These are phyloP conservation scores for Odontomyia ornata DNA, from an alignment of 2,888 invertebrate species.

Conservation along the genomic window DNA sequence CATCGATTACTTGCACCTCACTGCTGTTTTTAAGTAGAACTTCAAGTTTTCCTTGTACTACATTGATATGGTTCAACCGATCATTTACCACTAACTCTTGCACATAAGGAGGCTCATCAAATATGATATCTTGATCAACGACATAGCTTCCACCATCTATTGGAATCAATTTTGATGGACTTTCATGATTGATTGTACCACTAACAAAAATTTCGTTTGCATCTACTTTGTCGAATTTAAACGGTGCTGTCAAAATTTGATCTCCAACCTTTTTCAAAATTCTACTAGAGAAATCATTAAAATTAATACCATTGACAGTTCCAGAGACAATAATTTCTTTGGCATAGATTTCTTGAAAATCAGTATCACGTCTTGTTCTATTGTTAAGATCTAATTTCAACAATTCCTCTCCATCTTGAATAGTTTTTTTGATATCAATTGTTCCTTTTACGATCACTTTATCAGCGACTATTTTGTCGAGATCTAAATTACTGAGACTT, in stretches of 20 bases:
- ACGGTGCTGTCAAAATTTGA: constrained; percentile 63
- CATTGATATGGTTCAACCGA: constrained; percentile 65
- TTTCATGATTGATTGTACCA: constrained; percentile 55
- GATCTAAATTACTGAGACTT: background rate
- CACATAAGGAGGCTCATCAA: constrained; percentile 61
- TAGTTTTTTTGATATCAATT: background rate
- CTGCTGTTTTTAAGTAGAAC: constrained; percentile 62
- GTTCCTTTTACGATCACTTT: constrained; percentile 51
- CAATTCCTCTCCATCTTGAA: background rate
- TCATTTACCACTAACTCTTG: constrained; percentile 62
- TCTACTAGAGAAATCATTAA: constrained; percentile 63
- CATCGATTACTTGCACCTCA: constrained; percentile 63
- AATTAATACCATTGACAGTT: constrained; percentile 62
- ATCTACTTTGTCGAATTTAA: constrained; percentile 56
- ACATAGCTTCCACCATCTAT: constrained; percentile 61
- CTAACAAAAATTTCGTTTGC: constrained; percentile 57
- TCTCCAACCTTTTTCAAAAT: constrained; percentile 65
- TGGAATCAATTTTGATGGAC: constrained; percentile 59
- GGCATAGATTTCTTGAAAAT: constrained; percentile 56
- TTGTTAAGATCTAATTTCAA: background rate
- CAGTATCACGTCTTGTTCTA: background rate
- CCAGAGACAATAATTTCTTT: constrained; percentile 64
- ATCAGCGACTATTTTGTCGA: constrained; percentile 54
- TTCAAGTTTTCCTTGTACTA: constrained; percentile 63
- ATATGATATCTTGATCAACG: constrained; percentile 65